Conservation (phyloP, 2,113 vertebrate genomes). For the Aldabrachelys gigantea region DNA sequence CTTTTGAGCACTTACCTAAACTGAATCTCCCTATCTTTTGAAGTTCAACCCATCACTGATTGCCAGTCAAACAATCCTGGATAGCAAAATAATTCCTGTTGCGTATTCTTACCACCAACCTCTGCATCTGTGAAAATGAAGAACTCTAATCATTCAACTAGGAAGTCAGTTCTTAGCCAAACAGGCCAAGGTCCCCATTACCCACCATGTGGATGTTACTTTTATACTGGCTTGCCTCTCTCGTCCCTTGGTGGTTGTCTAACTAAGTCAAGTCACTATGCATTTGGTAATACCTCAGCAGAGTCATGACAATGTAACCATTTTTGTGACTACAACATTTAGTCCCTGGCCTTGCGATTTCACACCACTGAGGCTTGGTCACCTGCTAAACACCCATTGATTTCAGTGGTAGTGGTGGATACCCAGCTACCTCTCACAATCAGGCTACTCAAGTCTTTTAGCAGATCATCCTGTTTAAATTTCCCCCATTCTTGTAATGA, state of each 20-base stretch:
- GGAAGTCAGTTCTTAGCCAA: not conserved
- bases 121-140: not conserved
- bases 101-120: not conserved
- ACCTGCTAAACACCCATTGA: not conserved
- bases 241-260: not conserved
- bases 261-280: not conserved
- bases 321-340: not conserved
- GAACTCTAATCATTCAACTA: not conserved
- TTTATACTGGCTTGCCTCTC: not conserved
- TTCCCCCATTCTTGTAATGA: not conserved
- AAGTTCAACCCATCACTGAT: not conserved
- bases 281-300: not conserved
- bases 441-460: not conserved
- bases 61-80: not conserved
- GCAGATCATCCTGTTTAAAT: not conserved
- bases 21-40: not conserved
- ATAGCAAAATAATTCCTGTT: conserved; percentile 20
- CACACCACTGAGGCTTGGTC: not conserved
- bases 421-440: not conserved
- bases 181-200: not conserved
- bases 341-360: not conserved
- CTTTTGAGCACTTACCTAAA: not conserved
- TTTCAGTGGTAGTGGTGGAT: not conserved
- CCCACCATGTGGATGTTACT: not conserved
- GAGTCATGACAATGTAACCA: not conserved